Conservation (phyloP, 1,140 invertebrate genomes). For the Batillaria attramentaria region DNA sequence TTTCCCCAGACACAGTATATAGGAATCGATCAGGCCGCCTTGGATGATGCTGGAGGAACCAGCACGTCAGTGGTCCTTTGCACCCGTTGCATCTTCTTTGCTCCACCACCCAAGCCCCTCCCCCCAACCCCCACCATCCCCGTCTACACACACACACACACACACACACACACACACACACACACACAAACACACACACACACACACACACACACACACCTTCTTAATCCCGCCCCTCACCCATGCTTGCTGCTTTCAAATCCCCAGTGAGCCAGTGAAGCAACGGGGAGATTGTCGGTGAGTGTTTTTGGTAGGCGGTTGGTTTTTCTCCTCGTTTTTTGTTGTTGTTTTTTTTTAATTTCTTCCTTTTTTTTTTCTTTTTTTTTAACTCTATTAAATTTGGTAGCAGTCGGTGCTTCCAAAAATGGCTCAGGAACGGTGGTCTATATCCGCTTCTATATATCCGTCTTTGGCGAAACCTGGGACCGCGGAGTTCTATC, state of each 20-base stretch:
- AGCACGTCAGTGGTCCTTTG: too few species aligned
- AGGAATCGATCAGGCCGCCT: too few species aligned
- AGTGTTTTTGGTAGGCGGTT: background rate
- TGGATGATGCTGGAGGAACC: too few species aligned
- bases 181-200: background rate
- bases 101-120: background rate
- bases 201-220: background rate
- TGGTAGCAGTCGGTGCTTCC: too few species aligned
- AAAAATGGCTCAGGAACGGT: too few species aligned
- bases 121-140: background rate
- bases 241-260: background rate
- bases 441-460: too few species aligned
- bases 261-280: background rate
- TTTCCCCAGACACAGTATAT: too few species aligned
- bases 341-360: background rate
- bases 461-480: too few species aligned
- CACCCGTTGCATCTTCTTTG: too few species aligned
- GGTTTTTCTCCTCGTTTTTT: background rate
- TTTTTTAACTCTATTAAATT: slow-evolving; percentile 7
- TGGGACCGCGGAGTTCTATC: background rate
- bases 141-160: background rate
- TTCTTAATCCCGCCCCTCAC: background rate
- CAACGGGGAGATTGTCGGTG: background rate
- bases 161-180: slow-evolving; percentile 2
- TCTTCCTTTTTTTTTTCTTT: slow-evolving; percentile 2